Base-by-base conservation (phyloP, 2,797 vertebrate genomes). In the Pterois miles region DNA sequence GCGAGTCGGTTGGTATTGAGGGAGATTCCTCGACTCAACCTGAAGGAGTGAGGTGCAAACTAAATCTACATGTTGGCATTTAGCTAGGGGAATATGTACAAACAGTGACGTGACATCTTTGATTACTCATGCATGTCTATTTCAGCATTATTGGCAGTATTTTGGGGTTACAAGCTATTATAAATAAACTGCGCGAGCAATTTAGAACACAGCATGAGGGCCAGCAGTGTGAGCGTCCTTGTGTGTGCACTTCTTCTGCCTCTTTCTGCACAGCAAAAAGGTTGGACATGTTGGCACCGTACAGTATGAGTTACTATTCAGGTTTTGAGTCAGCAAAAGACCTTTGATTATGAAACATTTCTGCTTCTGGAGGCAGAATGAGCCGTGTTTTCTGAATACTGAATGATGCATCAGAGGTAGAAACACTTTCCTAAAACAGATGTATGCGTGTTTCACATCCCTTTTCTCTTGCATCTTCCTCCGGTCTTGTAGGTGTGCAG, bases 301-400 rank as follows among this genome's bases (percentile, higher is more conserved):
- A 54, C 54, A 52, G 65, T 50, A 22, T 5, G 36, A 64, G 57
- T n/a, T 62, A 60, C 65, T 36, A 27, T 75, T 81, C 53, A 25
- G n/a, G 75, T 58, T 80, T 63, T 76, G 76, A 88, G 80, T 83
- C 85, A 83, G 85, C 57, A 73, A 10, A 71, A 58, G 68, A 84
- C 54, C 75, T 88, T 57, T 84, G 83, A 82, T 86, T 83, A 80
- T 68, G 70, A 84, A 87, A 84, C 65, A 22, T 9, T 74, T 86
- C 50, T 76, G 46, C 70, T 82, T 71, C 74, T 71, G 75, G 68
- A 84, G 80, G 82, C 80, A 82, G 70, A 71, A 53, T 12, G 76
- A 72, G 70, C 62, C 0, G n/a, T 25, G 72, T 64, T 76, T 62
- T 74, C 60, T 72, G 80, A 68, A 88, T 52, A 65, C 66, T 76